Conservation (phyloP, 2,797 vertebrate species). For the Etheostoma nigrum region DNA sequence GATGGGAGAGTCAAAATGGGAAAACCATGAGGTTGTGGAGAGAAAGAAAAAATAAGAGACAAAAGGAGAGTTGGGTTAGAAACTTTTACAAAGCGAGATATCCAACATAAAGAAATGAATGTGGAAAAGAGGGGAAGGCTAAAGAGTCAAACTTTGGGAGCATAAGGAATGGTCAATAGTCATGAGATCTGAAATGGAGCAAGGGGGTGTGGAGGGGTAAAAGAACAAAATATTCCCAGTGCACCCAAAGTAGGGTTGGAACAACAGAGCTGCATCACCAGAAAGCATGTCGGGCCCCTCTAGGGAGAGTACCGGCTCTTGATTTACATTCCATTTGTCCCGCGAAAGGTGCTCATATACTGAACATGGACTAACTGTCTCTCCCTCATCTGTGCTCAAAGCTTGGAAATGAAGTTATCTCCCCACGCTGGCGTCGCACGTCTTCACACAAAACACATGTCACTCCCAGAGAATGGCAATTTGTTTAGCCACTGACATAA, state of each 20-base stretch:
- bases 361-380: constrained; percentile 82
- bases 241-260: constrained; percentile 77
- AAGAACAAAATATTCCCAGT: constrained; percentile 83
- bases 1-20: neutral
- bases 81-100: constrained; percentile 2
- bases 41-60: neutral
- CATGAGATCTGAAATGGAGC: constrained; percentile 65
- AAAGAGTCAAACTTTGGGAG: constrained; percentile 51
- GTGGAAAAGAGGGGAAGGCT: constrained; percentile 26
- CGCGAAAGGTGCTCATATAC: constrained; percentile 85
- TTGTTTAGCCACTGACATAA: constrained; percentile 79
- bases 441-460: constrained; percentile 76
- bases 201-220: constrained; percentile 72
- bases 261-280: constrained; percentile 81
- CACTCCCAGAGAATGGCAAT: constrained; percentile 80
- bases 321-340: constrained; percentile 89
- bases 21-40: neutral
- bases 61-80: constrained; percentile 1
- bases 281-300: constrained; percentile 73
- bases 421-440: constrained; percentile 30
- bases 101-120: constrained; percentile 18
- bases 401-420: constrained; percentile 77
- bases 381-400: constrained; percentile 78
- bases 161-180: constrained; percentile 61
- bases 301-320: constrained; percentile 66